Conservation (phyloP, 2,113 vertebrate genomes). For the Artemisiospiza belli region DNA sequence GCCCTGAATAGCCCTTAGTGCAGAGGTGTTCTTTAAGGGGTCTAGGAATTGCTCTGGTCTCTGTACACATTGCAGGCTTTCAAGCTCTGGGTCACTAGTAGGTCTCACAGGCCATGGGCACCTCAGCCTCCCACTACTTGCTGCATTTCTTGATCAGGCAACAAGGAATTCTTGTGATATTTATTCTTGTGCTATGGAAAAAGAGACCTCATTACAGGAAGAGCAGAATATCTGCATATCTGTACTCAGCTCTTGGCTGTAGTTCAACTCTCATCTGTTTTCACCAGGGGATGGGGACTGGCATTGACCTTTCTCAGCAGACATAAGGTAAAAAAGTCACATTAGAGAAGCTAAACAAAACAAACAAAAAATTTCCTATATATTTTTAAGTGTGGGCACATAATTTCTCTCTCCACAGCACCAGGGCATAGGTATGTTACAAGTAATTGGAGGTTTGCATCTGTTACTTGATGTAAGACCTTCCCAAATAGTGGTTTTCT, state of each 20-base stretch:
- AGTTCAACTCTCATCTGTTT: background rate
- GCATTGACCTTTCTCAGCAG: background rate
- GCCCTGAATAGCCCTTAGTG: background rate
- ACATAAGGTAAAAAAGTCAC: background rate
- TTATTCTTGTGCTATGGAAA: background rate
- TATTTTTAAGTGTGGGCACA: background rate
- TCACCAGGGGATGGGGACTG: background rate
- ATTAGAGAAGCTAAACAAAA: background rate
- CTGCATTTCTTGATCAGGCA: background rate
- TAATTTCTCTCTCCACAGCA: background rate
- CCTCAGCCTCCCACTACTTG: background rate
- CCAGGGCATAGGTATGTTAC: background rate
- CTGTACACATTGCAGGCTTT: fast-evolving
- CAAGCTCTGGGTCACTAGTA: background rate
- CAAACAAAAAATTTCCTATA: background rate
- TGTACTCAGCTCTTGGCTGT: background rate
- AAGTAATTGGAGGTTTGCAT: background rate
- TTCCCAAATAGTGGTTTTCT: background rate
- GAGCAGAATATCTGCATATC: background rate
- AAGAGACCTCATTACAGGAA: background rate
- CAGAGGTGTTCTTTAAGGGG: background rate
- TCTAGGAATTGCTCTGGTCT: background rate
- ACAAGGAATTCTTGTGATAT: background rate
- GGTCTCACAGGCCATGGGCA: background rate
- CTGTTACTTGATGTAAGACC: background rate